These are phyloP conservation scores for Pandemis corylana DNA, from an alignment of 2,888 invertebrate genomes.

Conservation along the genomic window DNA sequence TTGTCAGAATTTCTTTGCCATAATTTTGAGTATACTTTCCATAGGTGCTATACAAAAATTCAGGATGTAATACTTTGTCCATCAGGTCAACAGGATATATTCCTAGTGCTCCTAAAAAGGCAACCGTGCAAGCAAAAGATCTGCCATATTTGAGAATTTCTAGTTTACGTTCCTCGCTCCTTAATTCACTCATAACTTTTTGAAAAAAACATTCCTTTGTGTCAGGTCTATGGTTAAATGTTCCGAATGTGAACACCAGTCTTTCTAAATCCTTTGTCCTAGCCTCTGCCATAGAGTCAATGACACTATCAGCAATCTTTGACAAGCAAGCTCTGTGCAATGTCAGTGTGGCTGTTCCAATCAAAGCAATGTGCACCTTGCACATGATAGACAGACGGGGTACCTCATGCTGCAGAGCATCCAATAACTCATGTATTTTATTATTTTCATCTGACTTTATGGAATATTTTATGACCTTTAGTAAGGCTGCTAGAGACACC, in stretches of 20 bases:
- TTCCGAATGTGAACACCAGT: constrained; percentile 85
- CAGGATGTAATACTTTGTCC: constrained; percentile 80
- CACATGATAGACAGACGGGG: constrained; percentile 85
- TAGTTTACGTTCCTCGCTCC: constrained; percentile 74
- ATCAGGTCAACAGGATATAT: constrained; percentile 86
- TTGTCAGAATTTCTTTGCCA: constrained; percentile 86
- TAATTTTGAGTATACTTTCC: constrained; percentile 73
- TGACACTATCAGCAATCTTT: constrained; percentile 81
- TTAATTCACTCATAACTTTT: constrained; percentile 78
- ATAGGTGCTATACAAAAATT: constrained; percentile 84
- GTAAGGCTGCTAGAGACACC: constrained; percentile 87
- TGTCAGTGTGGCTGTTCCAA: constrained; percentile 81
- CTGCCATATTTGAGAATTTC: constrained; percentile 86
- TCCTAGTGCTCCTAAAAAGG: constrained; percentile 84
- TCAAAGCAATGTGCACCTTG: constrained; percentile 87
- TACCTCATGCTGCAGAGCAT: constrained; percentile 82
- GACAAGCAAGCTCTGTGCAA: constrained; percentile 68
- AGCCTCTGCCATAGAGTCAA: constrained; percentile 70
- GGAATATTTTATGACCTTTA: constrained; percentile 88
- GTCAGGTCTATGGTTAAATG: constrained; percentile 85
- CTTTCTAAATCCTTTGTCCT: constrained; percentile 92
- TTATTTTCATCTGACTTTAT: constrained; percentile 70
- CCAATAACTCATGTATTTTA: constrained; percentile 80
- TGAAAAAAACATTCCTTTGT: constrained; percentile 69
- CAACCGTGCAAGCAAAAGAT: constrained; percentile 85